Evolutionary conservation across 2,797 vertebrate genomes (phyloP).

Genomic region (Cryptoblepharus egeriae): DNA sequence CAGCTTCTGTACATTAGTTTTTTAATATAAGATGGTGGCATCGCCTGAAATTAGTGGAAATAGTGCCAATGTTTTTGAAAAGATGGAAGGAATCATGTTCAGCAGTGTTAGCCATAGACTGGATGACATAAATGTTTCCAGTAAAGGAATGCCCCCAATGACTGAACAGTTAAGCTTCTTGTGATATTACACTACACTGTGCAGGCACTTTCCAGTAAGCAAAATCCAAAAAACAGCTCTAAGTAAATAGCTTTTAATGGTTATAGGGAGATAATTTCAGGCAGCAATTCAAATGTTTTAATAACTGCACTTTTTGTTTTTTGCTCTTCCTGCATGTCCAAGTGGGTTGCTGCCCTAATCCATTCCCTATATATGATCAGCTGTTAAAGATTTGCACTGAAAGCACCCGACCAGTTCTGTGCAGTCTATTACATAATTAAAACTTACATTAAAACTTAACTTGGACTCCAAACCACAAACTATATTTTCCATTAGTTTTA

Average conservation of each 20-base stretch:
- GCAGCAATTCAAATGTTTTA: slow-evolving; percentile 11
- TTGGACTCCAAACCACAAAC: not conserved
- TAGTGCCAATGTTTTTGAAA: slow-evolving; percentile 12
- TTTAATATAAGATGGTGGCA: not conserved
- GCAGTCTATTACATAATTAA: slow-evolving; percentile 14
- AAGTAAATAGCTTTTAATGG: slow-evolving; percentile 32
- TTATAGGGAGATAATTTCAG: slow-evolving; percentile 4
- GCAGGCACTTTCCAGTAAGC: slow-evolving; percentile 24
- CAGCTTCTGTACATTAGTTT: not conserved
- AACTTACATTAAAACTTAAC: too few relatives aligned
- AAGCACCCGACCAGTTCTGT: slow-evolving; percentile 11
- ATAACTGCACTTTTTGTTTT: slow-evolving; percentile 2
- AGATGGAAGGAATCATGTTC: not conserved
- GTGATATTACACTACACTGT: slow-evolving; percentile 4
- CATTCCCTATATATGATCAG: slow-evolving; percentile 34
- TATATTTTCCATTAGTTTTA: slow-evolving; percentile 17
- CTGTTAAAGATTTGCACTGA: slow-evolving; percentile 56
- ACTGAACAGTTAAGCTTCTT: slow-evolving; percentile 21
- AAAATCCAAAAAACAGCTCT: not conserved
- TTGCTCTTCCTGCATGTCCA: not conserved
- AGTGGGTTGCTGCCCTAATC: slow-evolving; percentile 39
- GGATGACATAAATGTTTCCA: slow-evolving; percentile 27
- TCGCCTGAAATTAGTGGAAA: not conserved
- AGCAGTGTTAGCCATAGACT: slow-evolving; percentile 1
- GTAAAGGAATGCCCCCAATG: slow-evolving; percentile 26